Base-by-base conservation (phyloP, 2,113 vertebrate species). In the Mustelus asterias region DNA sequence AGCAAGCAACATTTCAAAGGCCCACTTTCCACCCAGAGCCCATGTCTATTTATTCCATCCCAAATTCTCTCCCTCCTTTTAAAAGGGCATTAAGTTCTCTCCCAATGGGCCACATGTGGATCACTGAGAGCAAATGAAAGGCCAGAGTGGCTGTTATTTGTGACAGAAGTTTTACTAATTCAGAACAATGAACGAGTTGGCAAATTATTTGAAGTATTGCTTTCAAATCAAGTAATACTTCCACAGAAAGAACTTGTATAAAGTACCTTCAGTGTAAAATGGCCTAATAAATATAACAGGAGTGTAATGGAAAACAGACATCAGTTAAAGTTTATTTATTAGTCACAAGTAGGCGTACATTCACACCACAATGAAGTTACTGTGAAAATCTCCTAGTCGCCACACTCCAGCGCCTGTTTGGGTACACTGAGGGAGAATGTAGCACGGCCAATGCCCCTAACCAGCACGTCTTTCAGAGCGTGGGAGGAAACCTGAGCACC, bases 71-170 rank as follows among this genome's bases (percentile, higher is more conserved):
- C 5, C 0, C 26, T 24, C 78, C 18, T 22, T 10, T 3, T 0
- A 0, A 0, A 9, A 78, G 54, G n/a, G 60, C 0, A 95, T 8
- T 13, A 83, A 3, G 3, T 24, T 72, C 29, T 22, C 72, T 80
- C 26, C 95, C 7, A n/a, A 33, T 37, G 18, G 78, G 3, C 41
- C 10, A 67, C n/a, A 6, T 18, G 72, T 48, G 54, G 1, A 69
- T 76, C 44, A 83, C 14, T 10, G 67, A 18, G 3, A 8, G 86
- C 95, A 29, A 76, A 58, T 29, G 67, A 29, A 0, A 16, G 37
- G 0, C 41, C 14, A n/a, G 3, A 41, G 33, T 24, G 85, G 63
- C 65, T 29, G 3, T 9, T 33, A 14, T 33, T 33, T 58, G 24
- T 58, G 22, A 54, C 44, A 88, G 54, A 63, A 33, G 54, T 58